These are phyloP conservation scores for Aptenodytes patagonicus DNA, from an alignment of 2,113 vertebrate species.

Conservation along the genomic window DNA sequence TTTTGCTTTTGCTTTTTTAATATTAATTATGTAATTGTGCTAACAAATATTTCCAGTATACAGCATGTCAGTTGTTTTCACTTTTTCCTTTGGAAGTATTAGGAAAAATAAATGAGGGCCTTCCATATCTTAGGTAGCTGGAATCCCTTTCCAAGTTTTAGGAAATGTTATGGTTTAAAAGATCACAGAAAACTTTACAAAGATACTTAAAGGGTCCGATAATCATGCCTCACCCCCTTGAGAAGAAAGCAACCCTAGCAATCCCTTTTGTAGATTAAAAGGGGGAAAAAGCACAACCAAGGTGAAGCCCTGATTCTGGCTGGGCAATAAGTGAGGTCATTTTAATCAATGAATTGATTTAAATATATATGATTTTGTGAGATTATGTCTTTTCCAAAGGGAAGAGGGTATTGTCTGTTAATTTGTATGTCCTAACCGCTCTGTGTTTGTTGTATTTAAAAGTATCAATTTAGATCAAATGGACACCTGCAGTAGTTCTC, in stretches of 20 bases:
- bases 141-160: neutral
- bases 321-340: neutral
- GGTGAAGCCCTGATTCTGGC: neutral
- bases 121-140: neutral
- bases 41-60: neutral
- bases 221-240: neutral
- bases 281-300: neutral
- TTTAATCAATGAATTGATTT: neutral
- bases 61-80: neutral
- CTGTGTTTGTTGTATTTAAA: neutral
- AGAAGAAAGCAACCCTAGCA: neutral
- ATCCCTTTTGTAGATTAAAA: neutral
- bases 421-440: neutral
- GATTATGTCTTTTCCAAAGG: neutral
- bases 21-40: neutral
- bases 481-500: neutral
- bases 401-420: neutral
- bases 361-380: neutral
- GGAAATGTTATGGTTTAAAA: neutral
- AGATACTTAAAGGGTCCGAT: neutral
- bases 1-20: neutral
- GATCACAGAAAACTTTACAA: neutral
- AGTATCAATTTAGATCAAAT: neutral
- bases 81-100: neutral
- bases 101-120: neutral